phyloP scores from a whole-genome alignment of 2,797 vertebrate genomes.

The Anabacerthia variegaticeps region DNA sequence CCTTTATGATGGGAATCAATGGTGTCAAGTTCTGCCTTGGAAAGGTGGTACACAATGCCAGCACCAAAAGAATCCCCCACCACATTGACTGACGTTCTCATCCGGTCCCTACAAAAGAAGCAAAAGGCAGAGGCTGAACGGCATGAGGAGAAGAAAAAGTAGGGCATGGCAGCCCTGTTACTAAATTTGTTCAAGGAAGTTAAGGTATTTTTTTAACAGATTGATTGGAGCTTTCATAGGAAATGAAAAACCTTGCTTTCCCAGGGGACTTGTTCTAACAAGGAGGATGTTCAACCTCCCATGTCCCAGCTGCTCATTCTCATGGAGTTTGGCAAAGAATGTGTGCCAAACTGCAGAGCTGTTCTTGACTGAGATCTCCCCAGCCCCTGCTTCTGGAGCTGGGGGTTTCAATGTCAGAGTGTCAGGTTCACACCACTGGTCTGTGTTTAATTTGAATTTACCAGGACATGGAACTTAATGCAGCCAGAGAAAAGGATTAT shows the following conservation, averaged over 20 bases:
- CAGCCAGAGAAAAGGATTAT: not conserved
- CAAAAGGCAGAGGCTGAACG: constrained; percentile 30
- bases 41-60: constrained; percentile 97
- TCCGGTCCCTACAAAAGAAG: constrained; percentile 87
- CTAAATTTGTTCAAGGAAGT: not conserved
- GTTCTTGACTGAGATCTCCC: not conserved
- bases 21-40: constrained; percentile 91
- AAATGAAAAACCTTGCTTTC: not conserved
- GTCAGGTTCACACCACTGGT: not conserved
- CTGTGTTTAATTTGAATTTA: not conserved
- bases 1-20: constrained; percentile 88
- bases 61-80: constrained; percentile 98
- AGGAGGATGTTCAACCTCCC: not conserved
- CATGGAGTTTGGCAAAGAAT: not conserved
- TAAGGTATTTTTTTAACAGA: not conserved
- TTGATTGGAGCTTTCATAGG: not conserved
- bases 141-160: not conserved
- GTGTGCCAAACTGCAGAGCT: not conserved
- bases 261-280: not conserved
- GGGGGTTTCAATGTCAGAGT: not conserved
- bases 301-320: not conserved
- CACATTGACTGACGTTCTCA: constrained; percentile 98
- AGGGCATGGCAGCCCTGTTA: not conserved
- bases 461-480: not conserved
- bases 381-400: not conserved